Evolutionary conservation across 2,797 vertebrate genomes (phyloP).

Genomic region (Trachurus trachurus): DNA sequence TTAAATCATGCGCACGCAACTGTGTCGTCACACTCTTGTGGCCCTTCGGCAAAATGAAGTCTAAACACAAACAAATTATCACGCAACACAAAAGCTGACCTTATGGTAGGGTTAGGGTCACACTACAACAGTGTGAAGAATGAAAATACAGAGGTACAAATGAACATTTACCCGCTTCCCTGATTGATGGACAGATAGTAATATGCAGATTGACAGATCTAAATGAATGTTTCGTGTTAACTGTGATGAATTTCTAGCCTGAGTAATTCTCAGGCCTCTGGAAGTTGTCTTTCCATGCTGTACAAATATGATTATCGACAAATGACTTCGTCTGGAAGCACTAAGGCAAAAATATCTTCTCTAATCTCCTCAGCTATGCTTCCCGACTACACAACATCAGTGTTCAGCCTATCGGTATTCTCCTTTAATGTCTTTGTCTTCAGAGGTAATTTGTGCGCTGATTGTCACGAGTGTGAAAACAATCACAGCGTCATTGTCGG

Average conservation of each 20-base stretch:
- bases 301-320: slow-evolving; percentile 18
- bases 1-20: slow-evolving; percentile 63
- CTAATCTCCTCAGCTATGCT: not conserved
- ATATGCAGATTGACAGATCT: not conserved
- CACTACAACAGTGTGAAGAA: not conserved
- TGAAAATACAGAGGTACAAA: not conserved
- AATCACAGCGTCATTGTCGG: slow-evolving; percentile 2
- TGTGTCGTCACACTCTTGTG: slow-evolving; percentile 39
- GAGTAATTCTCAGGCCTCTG: not conserved
- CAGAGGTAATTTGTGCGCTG: slow-evolving; percentile 3
- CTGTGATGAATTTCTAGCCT: not conserved
- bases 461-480: slow-evolving; percentile 31
- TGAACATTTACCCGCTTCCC: not conserved
- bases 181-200: not conserved
- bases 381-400: not conserved
- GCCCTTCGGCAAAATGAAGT: slow-evolving; percentile 34
- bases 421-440: slow-evolving; percentile 8
- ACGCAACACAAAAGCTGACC: slow-evolving; percentile 22
- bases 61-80: slow-evolving; percentile 45
- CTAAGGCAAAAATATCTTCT: not conserved
- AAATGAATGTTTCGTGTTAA: not conserved
- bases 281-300: not conserved
- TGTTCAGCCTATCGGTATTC: slow-evolving; percentile 1
- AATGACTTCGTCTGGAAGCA: slow-evolving; percentile 9
- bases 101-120: slow-evolving; percentile 2